Percentiles rank a stretch among this genome's conserved stretches.
These are phyloP conservation scores for Hirtodrosophila trivittata DNA, from an alignment of 2,888 invertebrate genomes.

Conservation along the genomic window DNA sequence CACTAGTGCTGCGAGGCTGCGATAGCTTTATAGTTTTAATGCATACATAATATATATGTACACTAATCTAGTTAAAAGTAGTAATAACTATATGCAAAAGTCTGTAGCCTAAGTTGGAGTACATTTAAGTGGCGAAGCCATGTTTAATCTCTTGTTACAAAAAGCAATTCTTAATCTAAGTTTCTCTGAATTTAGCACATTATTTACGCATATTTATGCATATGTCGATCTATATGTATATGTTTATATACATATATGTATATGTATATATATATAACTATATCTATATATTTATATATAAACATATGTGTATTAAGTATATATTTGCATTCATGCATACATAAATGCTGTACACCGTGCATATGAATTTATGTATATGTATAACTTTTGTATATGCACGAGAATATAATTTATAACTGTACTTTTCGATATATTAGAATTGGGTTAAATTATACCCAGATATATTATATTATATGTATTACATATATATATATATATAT, in stretches of 20 bases:
- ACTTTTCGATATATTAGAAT: not conserved
- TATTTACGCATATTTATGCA: too few relatives aligned
- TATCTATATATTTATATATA: slow-evolving; percentile 3
- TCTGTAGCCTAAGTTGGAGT: too few relatives aligned
- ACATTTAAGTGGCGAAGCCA: slow-evolving; percentile 13
- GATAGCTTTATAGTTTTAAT: too few relatives aligned
- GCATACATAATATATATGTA: too few relatives aligned
- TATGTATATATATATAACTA: slow-evolving; percentile 2
- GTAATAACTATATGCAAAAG: too few relatives aligned
- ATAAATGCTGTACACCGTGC: slow-evolving; percentile 1
- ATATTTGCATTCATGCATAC: slow-evolving; percentile 10
- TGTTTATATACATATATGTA: not conserved
- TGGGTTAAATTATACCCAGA: too few relatives aligned
- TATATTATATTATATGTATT: slow-evolving; percentile 2
- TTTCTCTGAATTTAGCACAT: slow-evolving; percentile 12
- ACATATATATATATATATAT: slow-evolving; percentile 1
- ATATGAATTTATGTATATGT: slow-evolving; percentile 10
- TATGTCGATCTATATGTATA: not conserved
- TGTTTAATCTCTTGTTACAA: slow-evolving; percentile 13
- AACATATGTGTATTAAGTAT: slow-evolving; percentile 1
- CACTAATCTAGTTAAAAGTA: too few relatives aligned
- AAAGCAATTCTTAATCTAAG: slow-evolving; percentile 25
- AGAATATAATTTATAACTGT: not conserved
- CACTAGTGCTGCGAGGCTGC: too few relatives aligned
- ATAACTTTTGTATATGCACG: slow-evolving; percentile 6